Conservation (phyloP, 1,140 invertebrate genomes). For the Dendrolimus punctatus region DNA sequence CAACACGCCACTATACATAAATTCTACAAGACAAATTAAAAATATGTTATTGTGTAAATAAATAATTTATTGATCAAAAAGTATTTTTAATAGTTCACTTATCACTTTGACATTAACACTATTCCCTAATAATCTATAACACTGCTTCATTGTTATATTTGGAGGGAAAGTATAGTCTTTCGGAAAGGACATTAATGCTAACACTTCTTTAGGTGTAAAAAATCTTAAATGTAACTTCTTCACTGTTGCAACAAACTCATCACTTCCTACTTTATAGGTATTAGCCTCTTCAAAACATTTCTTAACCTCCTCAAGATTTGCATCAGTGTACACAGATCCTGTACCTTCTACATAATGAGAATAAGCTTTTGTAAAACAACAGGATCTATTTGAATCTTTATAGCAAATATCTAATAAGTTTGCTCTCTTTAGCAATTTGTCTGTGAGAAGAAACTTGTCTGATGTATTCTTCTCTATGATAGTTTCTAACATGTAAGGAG, state of each 20-base stretch:
- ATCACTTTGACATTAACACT: slow-evolving; percentile 94
- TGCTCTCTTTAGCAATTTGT: slow-evolving; percentile 79
- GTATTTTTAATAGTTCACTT: slow-evolving; percentile 78
- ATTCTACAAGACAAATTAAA: not conserved
- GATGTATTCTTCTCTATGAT: slow-evolving; percentile 70
- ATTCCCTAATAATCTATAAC: slow-evolving; percentile 89
- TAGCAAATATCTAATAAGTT: slow-evolving; percentile 89
- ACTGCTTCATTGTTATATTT: slow-evolving; percentile 79
- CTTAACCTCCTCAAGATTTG: slow-evolving; percentile 57
- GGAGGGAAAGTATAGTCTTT: slow-evolving; percentile 81
- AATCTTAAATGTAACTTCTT: slow-evolving; percentile 82
- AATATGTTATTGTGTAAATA: slow-evolving; percentile 5
- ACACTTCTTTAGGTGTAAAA: slow-evolving; percentile 92
- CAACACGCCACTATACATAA: not conserved
- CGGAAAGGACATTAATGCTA: slow-evolving; percentile 91
- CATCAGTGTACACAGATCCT: slow-evolving; percentile 83
- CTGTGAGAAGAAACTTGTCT: slow-evolving; percentile 75
- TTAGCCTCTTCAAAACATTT: slow-evolving; percentile 63
- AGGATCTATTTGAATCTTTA: slow-evolving; percentile 78
- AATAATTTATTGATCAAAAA: slow-evolving; percentile 60
- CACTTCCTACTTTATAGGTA: slow-evolving; percentile 44
- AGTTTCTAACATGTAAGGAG: slow-evolving; percentile 34
- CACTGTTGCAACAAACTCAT: slow-evolving; percentile 70
- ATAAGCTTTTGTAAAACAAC: slow-evolving; percentile 96
- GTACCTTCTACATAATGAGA: slow-evolving; percentile 92